Percentiles rank a stretch among this genome's conserved stretches.
These are phyloP conservation scores for Lasioglossum leucozonium DNA, from an alignment of 2,888 invertebrate species.

Conservation along the genomic window DNA sequence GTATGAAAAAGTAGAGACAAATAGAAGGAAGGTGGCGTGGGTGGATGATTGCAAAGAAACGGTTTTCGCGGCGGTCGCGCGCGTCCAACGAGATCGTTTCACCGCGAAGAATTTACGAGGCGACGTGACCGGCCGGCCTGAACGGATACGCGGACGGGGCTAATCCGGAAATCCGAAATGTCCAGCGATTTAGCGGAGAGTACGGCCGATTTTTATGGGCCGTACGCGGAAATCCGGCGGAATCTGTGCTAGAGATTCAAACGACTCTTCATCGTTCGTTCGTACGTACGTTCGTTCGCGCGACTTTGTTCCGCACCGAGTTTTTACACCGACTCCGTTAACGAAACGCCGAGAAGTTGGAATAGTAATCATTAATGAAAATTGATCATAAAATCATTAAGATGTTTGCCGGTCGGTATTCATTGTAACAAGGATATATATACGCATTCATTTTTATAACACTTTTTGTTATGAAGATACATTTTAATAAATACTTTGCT, in stretches of 20 bases:
- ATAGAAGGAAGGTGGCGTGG: background rate
- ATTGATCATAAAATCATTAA: too few relatives aligned
- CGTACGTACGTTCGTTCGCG: background rate
- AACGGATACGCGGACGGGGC: constrained; percentile 48
- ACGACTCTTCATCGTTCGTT: constrained; percentile 8
- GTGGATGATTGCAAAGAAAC: background rate
- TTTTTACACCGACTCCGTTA: background rate
- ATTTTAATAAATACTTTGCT: too few relatives aligned
- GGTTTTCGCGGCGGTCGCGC: constrained; percentile 5
- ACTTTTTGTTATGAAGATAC: too few relatives aligned
- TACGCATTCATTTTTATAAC: too few relatives aligned
- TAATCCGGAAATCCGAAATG: constrained; percentile 70
- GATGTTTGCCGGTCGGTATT: too few relatives aligned
- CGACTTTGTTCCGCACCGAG: background rate
- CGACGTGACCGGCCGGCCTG: constrained; percentile 39
- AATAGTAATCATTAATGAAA: too few relatives aligned
- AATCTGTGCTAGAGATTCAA: constrained; percentile 47
- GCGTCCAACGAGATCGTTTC: constrained; percentile 36
- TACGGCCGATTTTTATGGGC: constrained; percentile 57
- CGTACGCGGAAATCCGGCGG: constrained; percentile 39
- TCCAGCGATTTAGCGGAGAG: constrained; percentile 50
- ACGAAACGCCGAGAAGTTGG: background rate
- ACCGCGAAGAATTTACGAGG: constrained; percentile 36
- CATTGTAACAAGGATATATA: too few relatives aligned
- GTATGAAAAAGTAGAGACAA: constrained; percentile 9